Conservation (phyloP, 2,888 invertebrate species). For the Drosophila stalkeri region DNA sequence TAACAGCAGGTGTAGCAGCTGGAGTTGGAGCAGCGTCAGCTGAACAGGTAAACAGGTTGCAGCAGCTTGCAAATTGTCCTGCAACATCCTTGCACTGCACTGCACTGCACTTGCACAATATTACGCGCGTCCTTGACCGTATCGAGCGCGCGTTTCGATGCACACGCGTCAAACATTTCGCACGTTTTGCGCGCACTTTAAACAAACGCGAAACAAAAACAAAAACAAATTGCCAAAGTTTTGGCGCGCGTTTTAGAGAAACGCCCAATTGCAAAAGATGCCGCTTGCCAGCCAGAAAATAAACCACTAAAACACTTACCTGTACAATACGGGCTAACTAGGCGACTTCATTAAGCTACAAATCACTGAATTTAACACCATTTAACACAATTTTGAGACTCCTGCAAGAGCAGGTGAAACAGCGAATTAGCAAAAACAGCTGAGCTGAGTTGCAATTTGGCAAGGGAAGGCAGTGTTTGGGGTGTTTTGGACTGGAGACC, state of each 20-base stretch:
- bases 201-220: neutral
- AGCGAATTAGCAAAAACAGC: constrained; percentile 48
- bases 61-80: constrained; percentile 17
- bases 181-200: constrained; percentile 27
- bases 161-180: constrained; percentile 17
- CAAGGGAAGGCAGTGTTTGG: neutral
- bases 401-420: constrained; percentile 21
- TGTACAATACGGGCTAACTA: constrained; percentile 25
- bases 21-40: constrained; percentile 2
- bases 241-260: constrained; percentile 49
- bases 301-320: constrained; percentile 38
- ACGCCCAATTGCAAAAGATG: constrained; percentile 28
- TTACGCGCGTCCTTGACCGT: constrained; percentile 44
- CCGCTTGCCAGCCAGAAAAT: constrained; percentile 26
- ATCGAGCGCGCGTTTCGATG: constrained; percentile 15
- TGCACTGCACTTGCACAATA: neutral
- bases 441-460: constrained; percentile 33
- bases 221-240: constrained; percentile 25
- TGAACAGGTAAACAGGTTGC: constrained; percentile 30
- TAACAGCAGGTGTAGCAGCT: constrained; percentile 12
- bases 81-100: constrained; percentile 20
- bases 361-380: constrained; percentile 24
- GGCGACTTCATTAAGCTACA: constrained; percentile 18
- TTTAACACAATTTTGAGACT: constrained; percentile 31
- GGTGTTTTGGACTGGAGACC: constrained; percentile 29